phyloP scores from a whole-genome alignment of 30 jellyfish, hydroid and myxozoan species.

The Sanderia malayensis region DNA sequence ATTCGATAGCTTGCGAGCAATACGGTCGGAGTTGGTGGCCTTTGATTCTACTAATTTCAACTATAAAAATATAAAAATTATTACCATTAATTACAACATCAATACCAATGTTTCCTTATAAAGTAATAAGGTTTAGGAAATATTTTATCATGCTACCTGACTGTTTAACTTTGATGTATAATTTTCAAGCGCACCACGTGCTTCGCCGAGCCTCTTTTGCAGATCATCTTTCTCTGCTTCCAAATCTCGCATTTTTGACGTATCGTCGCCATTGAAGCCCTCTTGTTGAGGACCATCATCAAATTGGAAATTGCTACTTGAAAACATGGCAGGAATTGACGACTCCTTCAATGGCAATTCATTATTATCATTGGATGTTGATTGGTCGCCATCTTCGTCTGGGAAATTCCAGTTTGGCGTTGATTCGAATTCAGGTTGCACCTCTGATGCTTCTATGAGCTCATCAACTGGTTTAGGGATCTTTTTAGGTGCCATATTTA shows the following conservation, averaged over 20 bases:
- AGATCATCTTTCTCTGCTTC: conserved; percentile 76
- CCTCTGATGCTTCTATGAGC: conserved; percentile 19
- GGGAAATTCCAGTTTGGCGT: conserved; percentile 67
- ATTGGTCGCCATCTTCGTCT: conserved; percentile 27
- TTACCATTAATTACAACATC: background rate
- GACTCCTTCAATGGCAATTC: background rate
- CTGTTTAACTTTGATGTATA: conserved; percentile 69
- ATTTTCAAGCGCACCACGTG: conserved; percentile 69
- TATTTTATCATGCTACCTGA: conserved; percentile 57
- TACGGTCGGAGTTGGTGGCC: conserved; percentile 54
- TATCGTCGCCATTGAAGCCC: conserved; percentile 28
- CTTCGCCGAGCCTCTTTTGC: conserved; percentile 70
- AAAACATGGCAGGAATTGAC: background rate
- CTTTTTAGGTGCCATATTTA: conserved; percentile 9
- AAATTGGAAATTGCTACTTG: background rate
- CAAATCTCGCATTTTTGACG: conserved; percentile 48
- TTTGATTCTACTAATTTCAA: conserved; percentile 64
- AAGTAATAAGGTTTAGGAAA: background rate
- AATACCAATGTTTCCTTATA: background rate
- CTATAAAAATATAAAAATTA: conserved; percentile 8
- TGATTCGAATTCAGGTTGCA: conserved; percentile 42
- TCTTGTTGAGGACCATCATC: conserved; percentile 6
- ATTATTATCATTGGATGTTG: background rate
- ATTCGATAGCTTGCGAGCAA: conserved; percentile 43
- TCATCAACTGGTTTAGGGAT: conserved; percentile 43